Percentiles rank a stretch among this genome's conserved stretches.
These are phyloP conservation scores for Sarcophaga bullata DNA, from an alignment of 1,140 invertebrate species.

Conservation along the genomic window DNA sequence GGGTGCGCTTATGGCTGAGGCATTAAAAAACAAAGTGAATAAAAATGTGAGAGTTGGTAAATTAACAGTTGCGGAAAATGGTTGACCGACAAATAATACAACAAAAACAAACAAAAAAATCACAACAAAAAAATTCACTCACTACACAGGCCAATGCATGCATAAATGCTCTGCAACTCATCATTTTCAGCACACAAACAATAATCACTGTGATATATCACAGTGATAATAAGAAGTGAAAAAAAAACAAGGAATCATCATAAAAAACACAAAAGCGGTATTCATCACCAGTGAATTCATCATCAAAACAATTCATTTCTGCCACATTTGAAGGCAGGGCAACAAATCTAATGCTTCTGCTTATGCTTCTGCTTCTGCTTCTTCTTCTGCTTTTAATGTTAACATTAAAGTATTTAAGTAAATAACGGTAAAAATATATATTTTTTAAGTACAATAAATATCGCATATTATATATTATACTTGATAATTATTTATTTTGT, in stretches of 20 bases:
- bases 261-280: slow-evolving; percentile 35
- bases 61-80: slow-evolving; percentile 49
- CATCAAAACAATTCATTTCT: background rate
- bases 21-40: slow-evolving; percentile 19
- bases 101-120: slow-evolving; percentile 29
- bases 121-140: slow-evolving; percentile 17
- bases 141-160: no score
- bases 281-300: background rate
- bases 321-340: no score
- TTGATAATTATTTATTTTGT: no score
- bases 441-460: no score
- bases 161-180: background rate
- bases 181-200: background rate
- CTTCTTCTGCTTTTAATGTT: no score
- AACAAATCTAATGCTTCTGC: no score
- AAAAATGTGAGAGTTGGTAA: slow-evolving; percentile 42
- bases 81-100: slow-evolving; percentile 45
- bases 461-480: no score
- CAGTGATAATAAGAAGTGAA: background rate
- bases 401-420: no score
- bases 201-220: background rate
- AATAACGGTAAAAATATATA: no score
- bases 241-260: background rate
- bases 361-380: no score
- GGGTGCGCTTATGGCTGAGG: background rate